Evolutionary conservation across 2,797 vertebrate genomes (phyloP), one percentile per base, ranked within the genome.

Genomic region (Ctenosaura bakeri): DNA sequence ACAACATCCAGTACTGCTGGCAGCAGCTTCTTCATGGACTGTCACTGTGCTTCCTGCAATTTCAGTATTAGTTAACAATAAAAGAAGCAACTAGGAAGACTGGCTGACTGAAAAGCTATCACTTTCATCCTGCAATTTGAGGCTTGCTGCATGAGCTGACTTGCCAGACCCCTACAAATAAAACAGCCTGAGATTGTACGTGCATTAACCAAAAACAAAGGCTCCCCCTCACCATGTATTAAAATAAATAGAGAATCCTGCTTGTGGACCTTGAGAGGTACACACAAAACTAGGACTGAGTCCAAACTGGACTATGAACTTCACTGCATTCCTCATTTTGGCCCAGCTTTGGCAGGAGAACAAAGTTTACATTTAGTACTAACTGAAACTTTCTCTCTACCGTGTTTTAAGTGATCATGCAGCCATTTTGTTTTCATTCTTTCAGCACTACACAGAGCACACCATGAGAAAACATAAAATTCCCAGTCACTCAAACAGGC

Each of bases 1-100:
- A 89, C 35, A 90, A 90, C 35, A 38, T 56, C 35, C 91, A 90
- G 89, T 69, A 13, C 71, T 56, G 20, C 86, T 59, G 80, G 80
- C 80, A 88, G 64, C 73, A 84, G 85, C 20, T 83, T 69, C 80
- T 83, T 87, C 6, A n/a, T 88, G 73, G 62, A 56, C 50, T 56
- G 74, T 26, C 46, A 83, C 50, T 2, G 50, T 14, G 12, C 90
- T 90, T 83, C 62, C 80, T 90, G 86, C 73, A 79, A 78, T 84
- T 69, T 87, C 59, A 79, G 83, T 20, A n/a, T 84, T 83, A 83
- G 62, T 78, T 87, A 83, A 88, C 80, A 69, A 64, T 87, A 56
- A 59, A 20, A 74, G 64, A 83, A 83, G 54, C 38, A 78, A 54
- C 50, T 42, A 46, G 73, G 71, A 83, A 78, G 35, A 42, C 24